phyloP scores from a whole-genome alignment of 2,797 vertebrate species.

The Peromyscus melanophrys region DNA sequence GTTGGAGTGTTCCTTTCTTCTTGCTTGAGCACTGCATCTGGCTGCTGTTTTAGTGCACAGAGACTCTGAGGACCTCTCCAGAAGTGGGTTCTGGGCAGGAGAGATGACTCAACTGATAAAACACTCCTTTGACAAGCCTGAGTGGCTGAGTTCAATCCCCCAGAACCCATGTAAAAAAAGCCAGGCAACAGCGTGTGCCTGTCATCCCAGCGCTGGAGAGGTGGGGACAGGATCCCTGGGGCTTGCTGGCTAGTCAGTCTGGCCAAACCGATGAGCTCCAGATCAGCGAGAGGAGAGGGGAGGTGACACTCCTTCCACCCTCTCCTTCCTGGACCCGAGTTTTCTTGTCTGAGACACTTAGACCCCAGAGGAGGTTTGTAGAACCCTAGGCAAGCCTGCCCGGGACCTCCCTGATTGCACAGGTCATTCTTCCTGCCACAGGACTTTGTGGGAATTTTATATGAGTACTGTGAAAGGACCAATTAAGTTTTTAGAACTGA shows the following conservation, averaged over 20 bases:
- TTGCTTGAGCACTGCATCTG: background rate
- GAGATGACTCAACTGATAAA: background rate
- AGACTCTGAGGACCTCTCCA: background rate
- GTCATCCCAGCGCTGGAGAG: background rate
- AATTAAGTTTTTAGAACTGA: conserved; percentile 19
- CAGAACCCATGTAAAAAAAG: background rate
- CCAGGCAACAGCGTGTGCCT: background rate
- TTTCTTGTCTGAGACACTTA: background rate
- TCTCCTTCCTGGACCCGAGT: background rate
- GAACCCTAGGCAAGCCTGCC: background rate
- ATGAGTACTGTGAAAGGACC: background rate
- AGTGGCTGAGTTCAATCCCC: background rate
- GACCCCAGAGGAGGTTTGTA: background rate
- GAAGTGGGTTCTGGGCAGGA: background rate
- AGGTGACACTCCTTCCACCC: fast-evolving
- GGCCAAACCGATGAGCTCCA: background rate
- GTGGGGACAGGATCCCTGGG: background rate
- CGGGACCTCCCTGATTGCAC: background rate
- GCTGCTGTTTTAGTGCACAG: background rate
- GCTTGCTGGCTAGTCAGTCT: background rate
- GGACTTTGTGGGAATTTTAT: background rate
- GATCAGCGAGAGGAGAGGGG: background rate
- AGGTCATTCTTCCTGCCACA: background rate
- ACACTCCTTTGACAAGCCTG: background rate
- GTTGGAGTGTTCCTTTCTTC: background rate